Base-by-base conservation (phyloP, 1,140 invertebrate genomes). In the Stenopsyche tienmushanensis region DNA sequence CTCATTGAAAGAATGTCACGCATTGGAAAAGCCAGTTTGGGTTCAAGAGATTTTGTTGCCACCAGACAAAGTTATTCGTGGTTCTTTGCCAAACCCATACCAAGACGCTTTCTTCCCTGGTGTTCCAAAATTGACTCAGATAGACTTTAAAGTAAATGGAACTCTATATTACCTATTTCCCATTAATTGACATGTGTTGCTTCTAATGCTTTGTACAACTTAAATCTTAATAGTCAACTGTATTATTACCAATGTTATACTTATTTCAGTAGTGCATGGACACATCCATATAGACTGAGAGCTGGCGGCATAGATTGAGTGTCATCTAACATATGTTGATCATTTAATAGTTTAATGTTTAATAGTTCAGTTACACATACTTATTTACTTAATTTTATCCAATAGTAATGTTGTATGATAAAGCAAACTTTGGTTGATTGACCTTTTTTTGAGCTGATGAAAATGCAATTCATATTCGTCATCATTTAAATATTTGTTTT, bases 91-190 rank as follows among this genome's bases (percentile, higher is more conserved):
- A 0, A 87, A 85, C 67, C 87, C 88, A 0, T 80, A 84, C 24
- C 72, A 88, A 10, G 85, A 91, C 71, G 80, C 90, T 3, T 89
- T 90, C 72, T 93, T 88, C 75, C 89, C 90, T 24, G 96, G 96
- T 24, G 98, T 98, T 75, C 95, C 96, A 0, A 94, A 92, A 0
- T 80, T 97, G 69, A 88, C 88, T 72, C 88, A 96, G 76, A 80
- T 98, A 24, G 78, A 86, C 17, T 94, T 96, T 74, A 85, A 77
- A 71, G 89, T 91, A n/a, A n/a, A 72, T 79, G 76, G 72, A 45
- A 15, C 8, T 21, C 10, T 53, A 53, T 34, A 13, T 34, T 34
- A n/a, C n/a, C n/a, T n/a, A n/a, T n/a, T n/a, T n/a, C n/a, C n/a
- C n/a, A n/a, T n/a, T n/a, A n/a, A n/a, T n/a, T n/a, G n/a, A n/a